These are phyloP conservation scores for Porphyrio hochstetteri DNA, from an alignment of 2,113 vertebrate genomes.

Conservation along the genomic window DNA sequence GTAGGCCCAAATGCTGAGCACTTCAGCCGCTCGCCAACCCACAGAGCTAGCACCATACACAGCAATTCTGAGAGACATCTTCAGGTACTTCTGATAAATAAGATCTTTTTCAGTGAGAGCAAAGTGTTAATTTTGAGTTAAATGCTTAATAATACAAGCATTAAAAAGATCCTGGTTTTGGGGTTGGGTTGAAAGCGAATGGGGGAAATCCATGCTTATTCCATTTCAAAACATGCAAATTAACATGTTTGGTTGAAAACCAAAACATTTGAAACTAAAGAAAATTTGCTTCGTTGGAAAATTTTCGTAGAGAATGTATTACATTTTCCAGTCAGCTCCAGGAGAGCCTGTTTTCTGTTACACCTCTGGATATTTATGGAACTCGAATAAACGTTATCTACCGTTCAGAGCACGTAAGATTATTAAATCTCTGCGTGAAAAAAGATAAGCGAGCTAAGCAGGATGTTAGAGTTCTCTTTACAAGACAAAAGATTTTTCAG, in stretches of 20 bases:
- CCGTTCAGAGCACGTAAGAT: background rate
- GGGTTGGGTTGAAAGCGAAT: background rate
- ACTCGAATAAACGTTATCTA: background rate
- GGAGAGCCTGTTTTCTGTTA: background rate
- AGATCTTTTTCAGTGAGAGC: background rate
- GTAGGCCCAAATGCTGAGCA: background rate
- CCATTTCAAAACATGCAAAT: background rate
- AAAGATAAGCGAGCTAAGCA: background rate
- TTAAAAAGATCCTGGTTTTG: fast-evolving
- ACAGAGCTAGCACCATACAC: background rate
- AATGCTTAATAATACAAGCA: background rate
- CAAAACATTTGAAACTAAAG: background rate
- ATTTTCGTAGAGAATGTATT: background rate
- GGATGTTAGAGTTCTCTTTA: background rate
- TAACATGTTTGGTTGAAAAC: background rate
- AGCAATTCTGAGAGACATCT: background rate
- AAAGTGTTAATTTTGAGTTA: background rate
- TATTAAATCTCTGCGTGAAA: constrained; percentile 1
- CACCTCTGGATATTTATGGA: background rate
- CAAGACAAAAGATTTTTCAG: background rate
- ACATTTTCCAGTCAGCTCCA: background rate
- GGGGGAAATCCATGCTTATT: background rate
- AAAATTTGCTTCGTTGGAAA: background rate
- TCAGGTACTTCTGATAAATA: background rate
- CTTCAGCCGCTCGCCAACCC: background rate